Conservation (phyloP, 2,888 invertebrate species). For the Drosophila kambysellisi region DNA sequence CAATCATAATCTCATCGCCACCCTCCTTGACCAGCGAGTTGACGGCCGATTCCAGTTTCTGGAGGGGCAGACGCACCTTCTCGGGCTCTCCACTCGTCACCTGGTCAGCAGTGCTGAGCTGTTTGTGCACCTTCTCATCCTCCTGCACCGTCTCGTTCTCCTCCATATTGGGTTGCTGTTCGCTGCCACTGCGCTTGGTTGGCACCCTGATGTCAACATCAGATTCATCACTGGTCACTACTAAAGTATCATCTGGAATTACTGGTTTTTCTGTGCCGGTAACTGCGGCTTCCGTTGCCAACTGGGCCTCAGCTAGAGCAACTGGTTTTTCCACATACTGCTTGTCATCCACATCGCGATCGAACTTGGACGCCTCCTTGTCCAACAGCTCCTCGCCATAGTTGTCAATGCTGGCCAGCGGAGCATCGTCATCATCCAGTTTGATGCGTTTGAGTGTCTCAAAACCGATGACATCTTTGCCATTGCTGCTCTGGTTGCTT, state of each 20-base stretch:
- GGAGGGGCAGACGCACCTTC: conserved; percentile 86
- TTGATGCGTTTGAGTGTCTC: conserved; percentile 84
- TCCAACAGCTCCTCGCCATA: conserved; percentile 74
- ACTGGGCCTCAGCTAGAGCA: conserved; percentile 81
- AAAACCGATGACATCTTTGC: conserved; percentile 84
- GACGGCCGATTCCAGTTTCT: conserved; percentile 85
- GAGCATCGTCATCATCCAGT: conserved; percentile 69
- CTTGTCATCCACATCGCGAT: conserved; percentile 84
- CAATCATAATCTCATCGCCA: conserved; percentile 87
- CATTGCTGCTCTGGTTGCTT: conserved; percentile 74
- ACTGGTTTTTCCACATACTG: conserved; percentile 85
- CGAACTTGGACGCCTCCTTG: conserved; percentile 84
- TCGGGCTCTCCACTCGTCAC: conserved; percentile 86
- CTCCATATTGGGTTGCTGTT: conserved; percentile 71
- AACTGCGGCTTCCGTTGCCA: conserved; percentile 46
- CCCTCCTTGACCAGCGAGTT: conserved; percentile 71
- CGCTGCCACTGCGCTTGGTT: conserved; percentile 74
- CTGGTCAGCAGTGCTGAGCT: conserved; percentile 84
- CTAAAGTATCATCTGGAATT: neutral
- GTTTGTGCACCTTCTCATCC: conserved; percentile 87
- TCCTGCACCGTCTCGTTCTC: conserved; percentile 85
- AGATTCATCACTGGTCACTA: neutral
- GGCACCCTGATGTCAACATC: conserved; percentile 70
- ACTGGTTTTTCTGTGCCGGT: conserved; percentile 63
- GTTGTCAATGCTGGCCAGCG: conserved; percentile 55